Conservation (phyloP, 2,113 vertebrate genomes). For the Cheirogaleus medius region DNA sequence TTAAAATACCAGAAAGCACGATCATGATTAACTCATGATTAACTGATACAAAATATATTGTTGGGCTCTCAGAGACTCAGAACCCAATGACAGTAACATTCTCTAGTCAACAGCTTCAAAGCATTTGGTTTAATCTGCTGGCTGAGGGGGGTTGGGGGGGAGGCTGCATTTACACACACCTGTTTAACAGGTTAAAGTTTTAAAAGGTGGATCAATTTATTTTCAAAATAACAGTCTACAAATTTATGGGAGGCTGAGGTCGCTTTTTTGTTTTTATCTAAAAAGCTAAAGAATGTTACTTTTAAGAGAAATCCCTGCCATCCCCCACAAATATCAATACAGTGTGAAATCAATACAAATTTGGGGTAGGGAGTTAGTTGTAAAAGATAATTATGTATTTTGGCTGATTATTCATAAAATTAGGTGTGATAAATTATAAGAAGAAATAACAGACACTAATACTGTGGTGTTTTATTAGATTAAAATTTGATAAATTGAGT, state of each 20-base stretch:
- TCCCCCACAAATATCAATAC: not conserved
- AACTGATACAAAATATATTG: not conserved
- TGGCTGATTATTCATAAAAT: not conserved
- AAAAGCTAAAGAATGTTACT: not conserved
- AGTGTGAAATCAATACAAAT: not conserved
- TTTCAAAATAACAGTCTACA: constrained; percentile 8
- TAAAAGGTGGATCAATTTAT: not conserved
- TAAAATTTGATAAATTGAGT: not conserved
- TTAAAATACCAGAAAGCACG: not conserved
- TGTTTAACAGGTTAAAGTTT: not conserved
- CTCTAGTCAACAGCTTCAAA: not conserved
- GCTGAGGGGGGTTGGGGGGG: too few relatives aligned
- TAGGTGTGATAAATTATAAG: not conserved
- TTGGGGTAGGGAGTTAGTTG: not conserved
- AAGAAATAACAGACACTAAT: not conserved
- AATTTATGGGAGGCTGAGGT: not conserved
- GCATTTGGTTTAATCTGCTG: not conserved
- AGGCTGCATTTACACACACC: not conserved
- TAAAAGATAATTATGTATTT: not conserved
- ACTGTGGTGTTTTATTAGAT: not conserved
- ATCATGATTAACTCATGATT: not conserved
- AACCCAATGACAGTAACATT: not conserved
- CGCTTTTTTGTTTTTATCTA: not conserved
- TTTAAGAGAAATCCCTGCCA: not conserved
- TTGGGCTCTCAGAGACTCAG: not conserved